Evolutionary conservation across 2,113 vertebrate species (phyloP).

Genomic region (Seriola rivoliana): DNA sequence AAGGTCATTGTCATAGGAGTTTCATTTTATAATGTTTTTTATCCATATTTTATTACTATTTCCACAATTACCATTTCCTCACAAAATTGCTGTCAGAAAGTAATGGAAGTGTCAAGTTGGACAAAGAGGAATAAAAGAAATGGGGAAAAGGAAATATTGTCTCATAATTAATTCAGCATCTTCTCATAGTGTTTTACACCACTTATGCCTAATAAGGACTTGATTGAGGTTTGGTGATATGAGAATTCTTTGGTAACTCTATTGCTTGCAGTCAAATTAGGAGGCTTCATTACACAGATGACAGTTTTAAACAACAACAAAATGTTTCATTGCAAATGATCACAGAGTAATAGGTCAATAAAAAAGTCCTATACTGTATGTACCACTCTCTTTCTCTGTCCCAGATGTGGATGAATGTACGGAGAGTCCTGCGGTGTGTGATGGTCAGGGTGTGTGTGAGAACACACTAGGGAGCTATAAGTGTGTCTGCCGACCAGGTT

Average conservation of each 20-base stretch:
- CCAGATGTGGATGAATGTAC: slow-evolving; percentile 87
- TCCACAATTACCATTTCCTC: background rate
- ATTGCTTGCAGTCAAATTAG: slow-evolving; percentile 2
- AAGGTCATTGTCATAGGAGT: background rate
- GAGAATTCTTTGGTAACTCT: background rate
- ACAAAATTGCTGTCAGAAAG: background rate
- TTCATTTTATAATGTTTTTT: background rate
- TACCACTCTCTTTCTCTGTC: background rate
- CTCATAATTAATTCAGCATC: background rate
- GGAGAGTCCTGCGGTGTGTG: slow-evolving; percentile 74
- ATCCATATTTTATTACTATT: background rate
- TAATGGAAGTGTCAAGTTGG: background rate
- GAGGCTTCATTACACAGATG: background rate
- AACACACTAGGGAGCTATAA: slow-evolving; percentile 86
- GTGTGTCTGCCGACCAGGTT: slow-evolving; percentile 85
- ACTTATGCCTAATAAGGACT: background rate
- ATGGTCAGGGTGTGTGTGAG: slow-evolving; percentile 82
- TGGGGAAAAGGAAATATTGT: background rate
- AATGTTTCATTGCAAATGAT: background rate
- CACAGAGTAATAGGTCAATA: background rate
- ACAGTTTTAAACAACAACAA: background rate
- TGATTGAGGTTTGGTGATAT: slow-evolving; percentile 9
- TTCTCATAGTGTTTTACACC: background rate
- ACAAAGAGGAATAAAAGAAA: background rate
- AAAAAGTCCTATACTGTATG: background rate